Conservation (phyloP, 2,797 vertebrate species). For the Mallotus villosus region DNA sequence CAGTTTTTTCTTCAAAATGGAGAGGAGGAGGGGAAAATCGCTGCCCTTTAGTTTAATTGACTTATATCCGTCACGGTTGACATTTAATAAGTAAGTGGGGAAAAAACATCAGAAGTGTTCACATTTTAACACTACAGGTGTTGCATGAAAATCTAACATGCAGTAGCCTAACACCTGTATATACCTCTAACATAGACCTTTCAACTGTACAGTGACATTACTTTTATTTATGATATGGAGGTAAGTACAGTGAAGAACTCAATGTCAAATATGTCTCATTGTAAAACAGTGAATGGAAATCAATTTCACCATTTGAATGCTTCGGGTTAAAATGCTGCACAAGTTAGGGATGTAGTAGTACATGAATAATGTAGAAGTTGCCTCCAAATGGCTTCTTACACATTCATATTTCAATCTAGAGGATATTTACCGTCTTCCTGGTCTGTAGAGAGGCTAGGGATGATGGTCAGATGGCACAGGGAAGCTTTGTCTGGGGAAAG, state of each 20-base stretch:
- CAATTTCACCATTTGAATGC: neutral
- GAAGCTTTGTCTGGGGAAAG: slow-evolving; percentile 34
- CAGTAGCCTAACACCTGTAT: neutral
- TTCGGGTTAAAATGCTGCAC: neutral
- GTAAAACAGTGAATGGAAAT: neutral
- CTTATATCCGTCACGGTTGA: slow-evolving; percentile 51
- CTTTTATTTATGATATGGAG: neutral
- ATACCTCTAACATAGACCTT: no score
- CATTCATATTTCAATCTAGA: slow-evolving; percentile 21
- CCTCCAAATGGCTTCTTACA: slow-evolving; percentile 12
- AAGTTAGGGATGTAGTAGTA: slow-evolving; percentile 9
- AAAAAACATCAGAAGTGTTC: slow-evolving; percentile 30
- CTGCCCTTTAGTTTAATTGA: slow-evolving; percentile 61
- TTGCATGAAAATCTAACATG: neutral
- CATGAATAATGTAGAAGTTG: slow-evolving; percentile 33
- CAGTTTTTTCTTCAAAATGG: slow-evolving; percentile 35
- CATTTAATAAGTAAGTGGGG: slow-evolving; percentile 32
- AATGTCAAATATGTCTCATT: neutral
- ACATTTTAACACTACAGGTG: slow-evolving; percentile 4
- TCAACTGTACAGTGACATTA: neutral
- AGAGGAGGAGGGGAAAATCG: slow-evolving; percentile 37
- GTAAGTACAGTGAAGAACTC: neutral
- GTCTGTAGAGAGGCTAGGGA: slow-evolving; percentile 17
- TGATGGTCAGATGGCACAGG: slow-evolving; percentile 26
- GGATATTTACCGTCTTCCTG: slow-evolving; percentile 26